phyloP scores from a whole-genome alignment of 2,113 vertebrate genomes.

The Phalacrocorax carbo region DNA sequence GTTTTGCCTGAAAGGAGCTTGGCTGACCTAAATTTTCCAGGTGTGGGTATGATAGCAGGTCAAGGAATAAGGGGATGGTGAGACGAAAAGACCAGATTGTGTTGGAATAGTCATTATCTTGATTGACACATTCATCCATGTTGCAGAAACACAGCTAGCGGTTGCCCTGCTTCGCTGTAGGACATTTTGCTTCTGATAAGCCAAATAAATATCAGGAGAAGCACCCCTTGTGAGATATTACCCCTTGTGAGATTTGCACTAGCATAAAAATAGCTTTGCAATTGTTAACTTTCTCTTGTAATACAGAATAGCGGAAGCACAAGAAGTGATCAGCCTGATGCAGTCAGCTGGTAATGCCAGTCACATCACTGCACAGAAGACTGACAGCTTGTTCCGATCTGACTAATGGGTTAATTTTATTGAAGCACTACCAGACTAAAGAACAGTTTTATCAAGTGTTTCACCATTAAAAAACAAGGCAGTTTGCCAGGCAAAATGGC shows the following conservation, averaged over 20 bases:
- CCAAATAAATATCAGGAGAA: constrained; percentile 15
- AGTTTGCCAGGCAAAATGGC: constrained; percentile 44
- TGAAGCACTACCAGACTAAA: background rate
- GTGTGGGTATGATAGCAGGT: background rate
- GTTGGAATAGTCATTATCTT: background rate
- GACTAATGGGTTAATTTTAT: constrained; percentile 43
- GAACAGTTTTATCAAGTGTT: constrained; percentile 18
- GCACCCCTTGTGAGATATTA: background rate
- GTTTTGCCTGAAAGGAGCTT: background rate
- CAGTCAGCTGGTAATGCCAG: background rate
- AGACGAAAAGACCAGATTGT: background rate
- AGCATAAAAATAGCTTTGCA: constrained; percentile 10
- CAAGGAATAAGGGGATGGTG: background rate
- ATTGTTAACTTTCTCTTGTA: background rate
- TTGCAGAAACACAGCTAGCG: background rate
- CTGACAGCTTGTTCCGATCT: background rate
- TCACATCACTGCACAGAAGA: background rate
- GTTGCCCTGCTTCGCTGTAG: background rate
- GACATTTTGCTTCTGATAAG: background rate
- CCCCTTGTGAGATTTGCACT: background rate
- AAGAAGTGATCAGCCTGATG: background rate
- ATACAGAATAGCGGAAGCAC: background rate
- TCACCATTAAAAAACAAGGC: constrained; percentile 29
- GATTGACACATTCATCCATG: background rate
- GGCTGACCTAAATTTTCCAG: constrained; percentile 15